phyloP scores from a whole-genome alignment of 2,113 vertebrate species.

The Corythornis madagascariensis region DNA sequence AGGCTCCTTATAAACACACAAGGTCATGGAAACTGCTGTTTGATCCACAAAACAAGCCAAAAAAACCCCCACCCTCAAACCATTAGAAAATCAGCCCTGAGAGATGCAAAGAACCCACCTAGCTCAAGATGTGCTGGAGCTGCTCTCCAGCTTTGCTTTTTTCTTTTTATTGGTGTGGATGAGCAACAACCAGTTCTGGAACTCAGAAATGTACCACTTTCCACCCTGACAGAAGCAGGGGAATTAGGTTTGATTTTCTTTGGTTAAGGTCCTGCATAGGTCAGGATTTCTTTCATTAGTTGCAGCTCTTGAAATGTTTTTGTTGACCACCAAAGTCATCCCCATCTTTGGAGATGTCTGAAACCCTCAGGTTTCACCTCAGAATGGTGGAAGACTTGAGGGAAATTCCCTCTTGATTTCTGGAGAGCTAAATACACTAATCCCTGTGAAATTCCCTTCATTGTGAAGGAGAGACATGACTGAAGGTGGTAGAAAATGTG shows the following conservation, averaged over 20 bases:
- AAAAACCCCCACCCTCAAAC: neutral
- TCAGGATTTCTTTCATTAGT: neutral
- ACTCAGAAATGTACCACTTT: neutral
- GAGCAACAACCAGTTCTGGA: neutral
- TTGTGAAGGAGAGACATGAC: neutral
- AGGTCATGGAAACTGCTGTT: neutral
- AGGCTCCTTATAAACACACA: neutral
- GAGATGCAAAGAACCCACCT: neutral
- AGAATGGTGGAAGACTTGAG: neutral
- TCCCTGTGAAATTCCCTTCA: neutral
- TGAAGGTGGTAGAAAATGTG: neutral
- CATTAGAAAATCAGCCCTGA: neutral
- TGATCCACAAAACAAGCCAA: neutral
- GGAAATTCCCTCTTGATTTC: neutral
- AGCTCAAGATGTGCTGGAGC: neutral
- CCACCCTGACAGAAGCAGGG: neutral
- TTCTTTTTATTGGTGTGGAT: no score
- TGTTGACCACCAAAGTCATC: neutral
- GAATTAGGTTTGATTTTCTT: neutral
- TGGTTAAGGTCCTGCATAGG: neutral
- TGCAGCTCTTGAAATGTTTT: neutral
- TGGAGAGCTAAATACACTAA: neutral
- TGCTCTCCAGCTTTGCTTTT: neutral
- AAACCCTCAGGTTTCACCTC: neutral
- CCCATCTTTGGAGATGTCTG: neutral